Base-by-base conservation (phyloP, 2,797 vertebrate genomes). In the Avahi laniger region DNA sequence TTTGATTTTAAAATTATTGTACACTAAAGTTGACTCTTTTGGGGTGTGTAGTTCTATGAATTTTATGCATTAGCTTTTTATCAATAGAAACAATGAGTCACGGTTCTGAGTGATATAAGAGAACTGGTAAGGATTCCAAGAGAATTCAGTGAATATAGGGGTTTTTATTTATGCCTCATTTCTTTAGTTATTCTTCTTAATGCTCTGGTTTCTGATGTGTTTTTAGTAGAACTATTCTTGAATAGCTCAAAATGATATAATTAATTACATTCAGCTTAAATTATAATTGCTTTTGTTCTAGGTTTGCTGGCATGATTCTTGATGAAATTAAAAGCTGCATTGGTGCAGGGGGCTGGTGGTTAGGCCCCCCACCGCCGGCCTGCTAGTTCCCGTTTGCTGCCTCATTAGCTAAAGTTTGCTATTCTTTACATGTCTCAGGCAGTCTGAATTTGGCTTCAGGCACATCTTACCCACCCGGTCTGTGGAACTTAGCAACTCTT, bases 141-240 rank as follows among this genome's bases (percentile, higher is more conserved):
- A 94, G 33, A 93, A 75, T 89, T 91, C 9, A 83, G 52, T 63
- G 48, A 1, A 69, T 28, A 20, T 4, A 72, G 72, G 43, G 30
- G 24, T 69, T 91, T 92, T 90, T 93, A 73, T 78, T 75, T 81
- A 67, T 67, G 28, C 18, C 35, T 33, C 70, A 87, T 95, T 96
- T 94, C 43, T 75, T 70, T 59, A 50, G 73, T 75, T 90, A 73
- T 78, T 75, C 14, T 96, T 75, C 59, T 73, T 85, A 73, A 79
- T 70, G 48, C 52, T 35, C 63, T 48, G n/a, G 48, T 96, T 96
- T 95, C 67, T 81, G 57, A 85, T 94, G 43, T 88, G 14, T 92
- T 96, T 95, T 95, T 91, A 41, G 48, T 90, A 28, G 85, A 93
- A 69, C 85, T 95, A 81, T 88, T 81, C 88, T 95, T 52, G 67